Evolutionary conservation across 1,140 invertebrate genomes (phyloP), one percentile per base, ranked within the genome.

Genomic region (Tribolium castaneum): DNA sequence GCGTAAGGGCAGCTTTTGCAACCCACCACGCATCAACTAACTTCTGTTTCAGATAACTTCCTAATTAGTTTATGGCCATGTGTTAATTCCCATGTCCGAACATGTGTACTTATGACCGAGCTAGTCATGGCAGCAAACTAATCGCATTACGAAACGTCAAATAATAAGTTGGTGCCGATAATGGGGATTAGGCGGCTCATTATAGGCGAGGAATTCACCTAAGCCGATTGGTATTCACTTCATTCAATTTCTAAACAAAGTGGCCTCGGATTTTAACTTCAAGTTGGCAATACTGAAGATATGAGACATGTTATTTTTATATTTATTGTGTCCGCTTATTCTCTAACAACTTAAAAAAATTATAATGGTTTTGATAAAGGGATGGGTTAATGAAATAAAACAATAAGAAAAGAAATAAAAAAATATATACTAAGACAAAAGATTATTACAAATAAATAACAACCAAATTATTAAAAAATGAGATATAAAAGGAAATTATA

Each of bases 11-110:
- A 50, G 39, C 77, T 22, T 10, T 49, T 45, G 39, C 59, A 39
- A 66, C 59, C 59, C 62, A 50, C 62, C 77, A 78, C 70, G 77
- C 77, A 76, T 77, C 76, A 75, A 73, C 73, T 71, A 79, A 80
- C 78, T 79, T 80, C 73, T 82, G 79, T 79, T 80, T 75, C 72
- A 74, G 77, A 82, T 80, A 80, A 82, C 77, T 82, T 82, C 70
- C 76, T 80, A 80, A 82, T 82, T 82, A 82, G 81, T 82, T 82
- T 80, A 82, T 77, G 19, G 79, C 75, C 77, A 82, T 80, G 77
- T 82, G 81, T 82, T 80, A 73, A 78, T 82, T 80, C 81, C 77
- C 79, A 82, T 54, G 78, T 72, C 70, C 54, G 45, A 76, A 71
- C 49, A 54, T 66, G 71, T 71, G 75, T 77, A 73, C 70, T 73